A percentile compares a stretch with the other conserved stretches of the same genome.
Conservation (phyloP, 2,888 invertebrate genomes). For the Ypsolopha sequella region DNA sequence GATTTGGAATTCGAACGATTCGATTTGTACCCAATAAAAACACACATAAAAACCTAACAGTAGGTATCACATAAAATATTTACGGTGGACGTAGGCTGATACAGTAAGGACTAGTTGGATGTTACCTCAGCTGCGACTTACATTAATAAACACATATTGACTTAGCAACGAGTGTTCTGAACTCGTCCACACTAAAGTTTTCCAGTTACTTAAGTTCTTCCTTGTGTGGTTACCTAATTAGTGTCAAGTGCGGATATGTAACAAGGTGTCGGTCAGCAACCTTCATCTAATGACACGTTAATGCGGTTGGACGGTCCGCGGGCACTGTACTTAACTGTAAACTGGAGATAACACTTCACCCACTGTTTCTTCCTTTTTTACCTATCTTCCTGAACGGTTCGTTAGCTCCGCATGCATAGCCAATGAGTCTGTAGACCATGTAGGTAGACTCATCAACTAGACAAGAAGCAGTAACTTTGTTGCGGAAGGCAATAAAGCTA, state of each 20-base stretch:
- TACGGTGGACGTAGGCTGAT: too few species aligned
- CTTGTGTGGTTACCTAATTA: neutral
- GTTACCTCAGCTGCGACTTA: too few species aligned
- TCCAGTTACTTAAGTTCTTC: neutral
- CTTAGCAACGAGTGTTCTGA: neutral
- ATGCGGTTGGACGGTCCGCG: slow-evolving; percentile 47
- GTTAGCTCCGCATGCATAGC: slow-evolving; percentile 58
- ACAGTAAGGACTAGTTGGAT: too few species aligned
- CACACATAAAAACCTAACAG: too few species aligned
- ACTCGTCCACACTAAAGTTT: too few species aligned
- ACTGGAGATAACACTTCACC: slow-evolving; percentile 56
- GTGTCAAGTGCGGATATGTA: slow-evolving; percentile 16
- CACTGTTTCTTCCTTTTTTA: slow-evolving; percentile 27
- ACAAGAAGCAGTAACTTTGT: slow-evolving; percentile 12
- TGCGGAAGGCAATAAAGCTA: neutral
- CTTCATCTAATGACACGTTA: slow-evolving; percentile 63
- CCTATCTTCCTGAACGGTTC: slow-evolving; percentile 28
- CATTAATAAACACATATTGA: neutral
- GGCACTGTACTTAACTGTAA: slow-evolving; percentile 58
- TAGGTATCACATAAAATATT: too few species aligned
- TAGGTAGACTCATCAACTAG: slow-evolving; percentile 7
- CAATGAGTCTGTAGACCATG: slow-evolving; percentile 62
- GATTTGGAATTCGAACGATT: too few species aligned
- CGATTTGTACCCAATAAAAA: too few species aligned
- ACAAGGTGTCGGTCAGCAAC: slow-evolving; percentile 53